Base-by-base conservation (phyloP, 2,888 invertebrate species). In the Eupithecia subumbrata region DNA sequence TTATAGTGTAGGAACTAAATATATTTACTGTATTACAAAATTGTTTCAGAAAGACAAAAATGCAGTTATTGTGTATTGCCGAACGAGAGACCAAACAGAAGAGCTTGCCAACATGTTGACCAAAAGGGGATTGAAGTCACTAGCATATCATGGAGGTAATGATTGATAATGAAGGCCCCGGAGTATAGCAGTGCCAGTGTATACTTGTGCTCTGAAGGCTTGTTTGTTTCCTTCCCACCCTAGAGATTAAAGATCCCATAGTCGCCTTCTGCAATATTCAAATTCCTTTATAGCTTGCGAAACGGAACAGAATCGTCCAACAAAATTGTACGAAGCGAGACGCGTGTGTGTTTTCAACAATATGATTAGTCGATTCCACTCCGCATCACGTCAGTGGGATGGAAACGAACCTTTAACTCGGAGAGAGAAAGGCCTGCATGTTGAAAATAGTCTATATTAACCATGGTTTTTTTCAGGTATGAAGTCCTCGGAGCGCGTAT, bases 41-140 rank as follows among this genome's bases (percentile, higher is more conserved):
- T 1, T 69, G 30, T 93, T 93, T 81, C 88, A 95, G 94, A 94
- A 91, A 89, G 94, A 95, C 79, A 95, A 92, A 85, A 95, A 90
- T 90, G 98, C 98, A 90, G 99, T 98, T 7, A 99, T 99, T 83
- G 96, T 99, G 75, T 99, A 99, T 91, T 99, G 99, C 89, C 96
- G 99, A 78, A 99, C 99, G 0, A 95, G 99, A 78, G 98, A 99
- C 83, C 97, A 97, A 80, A 99, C 99, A 70, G 98, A 98, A 87
- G 96, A 97, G 76, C 95, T 99, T 78, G 98, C 99, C 0, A 93
- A 95, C 66, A 96, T 96, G 87, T 95, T 99, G 73, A 96, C 95
- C 43, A 96, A 96, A 78, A 96, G 96, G 86, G 98, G 98, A 73
- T 93, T 99, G 37, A 95, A 96, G 82, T 96, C 98, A 34, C 94